Evolutionary conservation across 2,888 invertebrate species (phyloP).

Genomic region (Altica lythri): DNA sequence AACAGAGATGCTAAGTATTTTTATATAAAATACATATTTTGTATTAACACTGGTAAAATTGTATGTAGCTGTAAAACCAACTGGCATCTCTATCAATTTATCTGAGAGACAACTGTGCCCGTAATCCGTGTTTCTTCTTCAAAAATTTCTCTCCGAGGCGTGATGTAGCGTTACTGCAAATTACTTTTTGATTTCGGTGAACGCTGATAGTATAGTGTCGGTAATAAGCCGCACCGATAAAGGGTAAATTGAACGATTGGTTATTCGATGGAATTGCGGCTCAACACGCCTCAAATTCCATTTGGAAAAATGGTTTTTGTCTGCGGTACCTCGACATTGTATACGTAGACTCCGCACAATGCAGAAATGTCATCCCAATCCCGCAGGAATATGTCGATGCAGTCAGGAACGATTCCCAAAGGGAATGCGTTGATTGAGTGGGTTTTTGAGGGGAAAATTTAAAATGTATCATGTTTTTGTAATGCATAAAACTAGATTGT

Average conservation of each 20-base stretch:
- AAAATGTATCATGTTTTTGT: no score
- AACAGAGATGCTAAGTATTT: no score
- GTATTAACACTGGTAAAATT: no score
- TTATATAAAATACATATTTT: no score
- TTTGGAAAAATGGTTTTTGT: conserved; percentile 27
- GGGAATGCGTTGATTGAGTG: conserved; percentile 4
- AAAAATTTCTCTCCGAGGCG: conserved; percentile 24
- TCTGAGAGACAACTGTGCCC: conserved; percentile 5
- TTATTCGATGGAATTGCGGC: conserved; percentile 27
- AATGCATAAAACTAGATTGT: no score
- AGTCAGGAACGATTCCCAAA: not conserved
- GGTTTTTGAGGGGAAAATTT: not conserved
- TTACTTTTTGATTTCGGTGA: conserved; percentile 33
- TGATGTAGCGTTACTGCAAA: conserved; percentile 34
- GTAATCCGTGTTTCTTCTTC: conserved; percentile 14
- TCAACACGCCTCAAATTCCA: conserved; percentile 18
- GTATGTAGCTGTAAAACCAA: no score
- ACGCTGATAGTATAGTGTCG: conserved; percentile 14
- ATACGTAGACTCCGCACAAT: conserved; percentile 6
- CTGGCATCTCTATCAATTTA: conserved; percentile 12
- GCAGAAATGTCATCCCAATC: conserved; percentile 5
- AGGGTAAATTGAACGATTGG: conserved; percentile 28
- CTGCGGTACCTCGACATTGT: conserved; percentile 12
- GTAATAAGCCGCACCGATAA: conserved; percentile 27
- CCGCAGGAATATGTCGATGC: not conserved